These are phyloP conservation scores for Centrocercus urophasianus DNA, from an alignment of 2,113 vertebrate genomes.

Conservation along the genomic window DNA sequence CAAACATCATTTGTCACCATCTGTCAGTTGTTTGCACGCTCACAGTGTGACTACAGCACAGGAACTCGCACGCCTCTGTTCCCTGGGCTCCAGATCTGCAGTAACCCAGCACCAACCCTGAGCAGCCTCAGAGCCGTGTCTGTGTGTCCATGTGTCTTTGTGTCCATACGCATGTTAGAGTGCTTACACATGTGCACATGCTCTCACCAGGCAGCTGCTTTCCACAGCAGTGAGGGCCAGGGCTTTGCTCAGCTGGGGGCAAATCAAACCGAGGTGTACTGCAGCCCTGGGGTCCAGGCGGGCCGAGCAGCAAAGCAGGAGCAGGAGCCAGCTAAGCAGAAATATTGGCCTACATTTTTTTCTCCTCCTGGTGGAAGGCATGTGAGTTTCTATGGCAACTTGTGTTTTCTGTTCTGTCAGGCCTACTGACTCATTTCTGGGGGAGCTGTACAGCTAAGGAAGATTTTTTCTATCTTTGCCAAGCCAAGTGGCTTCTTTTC, in stretches of 20 bases:
- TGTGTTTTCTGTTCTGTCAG: slow-evolving; percentile 71
- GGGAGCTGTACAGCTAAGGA: slow-evolving; percentile 35
- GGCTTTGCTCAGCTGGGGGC: rapidly evolving
- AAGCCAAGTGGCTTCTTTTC: slow-evolving; percentile 47
- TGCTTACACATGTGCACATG: rapidly evolving
- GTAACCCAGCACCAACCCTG: slow-evolving; percentile 53
- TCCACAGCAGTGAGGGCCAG: neutral
- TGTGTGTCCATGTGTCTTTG: rapidly evolving
- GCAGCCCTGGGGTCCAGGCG: neutral
- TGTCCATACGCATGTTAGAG: neutral
- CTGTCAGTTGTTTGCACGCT: neutral
- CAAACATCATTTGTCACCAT: neutral
- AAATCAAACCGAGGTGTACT: neutral
- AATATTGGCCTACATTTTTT: slow-evolving; percentile 81
- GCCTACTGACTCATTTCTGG: slow-evolving; percentile 72
- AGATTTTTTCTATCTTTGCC: slow-evolving; percentile 55
- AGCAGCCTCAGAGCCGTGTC: neutral
- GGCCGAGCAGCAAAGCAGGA: slow-evolving; percentile 5
- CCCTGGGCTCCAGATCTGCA: neutral
- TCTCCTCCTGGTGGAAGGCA: slow-evolving; percentile 70
- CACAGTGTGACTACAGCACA: neutral
- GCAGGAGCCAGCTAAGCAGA: slow-evolving; percentile 77
- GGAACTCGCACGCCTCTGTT: neutral
- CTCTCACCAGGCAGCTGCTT: neutral
- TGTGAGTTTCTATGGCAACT: slow-evolving; percentile 82